Evolutionary conservation across 2,888 invertebrate species (phyloP).

Genomic region (Chymomyza amoena): DNA sequence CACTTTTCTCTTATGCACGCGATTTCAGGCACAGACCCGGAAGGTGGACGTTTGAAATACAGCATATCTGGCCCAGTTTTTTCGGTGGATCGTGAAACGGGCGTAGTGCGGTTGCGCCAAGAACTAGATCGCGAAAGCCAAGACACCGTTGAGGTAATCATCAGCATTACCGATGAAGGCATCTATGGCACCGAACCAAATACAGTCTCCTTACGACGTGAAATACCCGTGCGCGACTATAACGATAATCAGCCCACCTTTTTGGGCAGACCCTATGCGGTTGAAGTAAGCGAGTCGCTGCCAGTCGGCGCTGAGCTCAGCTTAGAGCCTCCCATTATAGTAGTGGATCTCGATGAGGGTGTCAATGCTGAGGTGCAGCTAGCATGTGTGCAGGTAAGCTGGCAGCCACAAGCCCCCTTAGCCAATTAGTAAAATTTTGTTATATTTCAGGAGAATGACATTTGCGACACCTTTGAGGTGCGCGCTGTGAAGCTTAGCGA

Average conservation of each 20-base stretch:
- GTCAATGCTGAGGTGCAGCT: slow-evolving; percentile 85
- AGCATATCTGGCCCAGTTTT: slow-evolving; percentile 91
- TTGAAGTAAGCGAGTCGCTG: slow-evolving; percentile 85
- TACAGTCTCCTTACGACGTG: slow-evolving; percentile 87
- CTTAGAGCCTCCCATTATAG: slow-evolving; percentile 82
- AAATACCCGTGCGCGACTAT: slow-evolving; percentile 87
- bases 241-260: slow-evolving; percentile 91
- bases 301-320: slow-evolving; percentile 82
- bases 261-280: slow-evolving; percentile 86
- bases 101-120: slow-evolving; percentile 86
- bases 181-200: slow-evolving; percentile 86
- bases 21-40: slow-evolving; percentile 84
- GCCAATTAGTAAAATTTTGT: not conserved
- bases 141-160: slow-evolving; percentile 86
- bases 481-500: slow-evolving; percentile 83
- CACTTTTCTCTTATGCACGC: slow-evolving; percentile 31
- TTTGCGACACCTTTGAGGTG: slow-evolving; percentile 85
- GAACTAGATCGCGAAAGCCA: slow-evolving; percentile 86
- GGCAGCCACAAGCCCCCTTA: slow-evolving; percentile 32
- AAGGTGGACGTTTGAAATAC: slow-evolving; percentile 85
- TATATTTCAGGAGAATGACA: slow-evolving; percentile 81
- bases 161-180: slow-evolving; percentile 89
- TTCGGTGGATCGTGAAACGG: slow-evolving; percentile 87
- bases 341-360: slow-evolving; percentile 87
- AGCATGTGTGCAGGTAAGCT: slow-evolving; percentile 82